Evolutionary conservation across 1,140 invertebrate species (phyloP).

Genomic region (Achatina immaculata): DNA sequence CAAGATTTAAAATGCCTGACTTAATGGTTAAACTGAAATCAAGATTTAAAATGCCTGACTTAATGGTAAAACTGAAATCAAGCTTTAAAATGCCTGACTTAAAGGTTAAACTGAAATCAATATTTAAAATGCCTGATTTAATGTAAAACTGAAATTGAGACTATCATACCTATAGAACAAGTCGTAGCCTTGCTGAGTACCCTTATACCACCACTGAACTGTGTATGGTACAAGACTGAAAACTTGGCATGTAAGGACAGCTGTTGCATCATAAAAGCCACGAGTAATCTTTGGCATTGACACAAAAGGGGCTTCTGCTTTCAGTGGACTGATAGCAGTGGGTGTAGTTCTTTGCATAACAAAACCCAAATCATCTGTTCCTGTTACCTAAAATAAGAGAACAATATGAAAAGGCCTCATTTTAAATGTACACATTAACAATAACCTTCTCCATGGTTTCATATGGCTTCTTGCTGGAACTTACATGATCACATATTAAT

Average conservation of each 20-base stretch:
- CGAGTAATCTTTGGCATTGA: conserved; percentile 64
- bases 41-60: no score
- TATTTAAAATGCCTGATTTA: no score
- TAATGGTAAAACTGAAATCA: no score
- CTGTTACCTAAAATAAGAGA: conserved; percentile 59
- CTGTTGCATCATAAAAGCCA: conserved; percentile 59
- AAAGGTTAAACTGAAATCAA: no score
- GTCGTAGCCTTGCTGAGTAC: conserved; percentile 57
- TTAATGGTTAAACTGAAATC: no score
- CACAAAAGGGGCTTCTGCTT: conserved; percentile 61
- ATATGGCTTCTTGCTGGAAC: no score
- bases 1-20: no score
- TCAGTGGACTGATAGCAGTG: conserved; percentile 63
- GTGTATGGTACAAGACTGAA: conserved; percentile 74
- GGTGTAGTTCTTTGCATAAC: conserved; percentile 63
- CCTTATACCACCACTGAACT: conserved; percentile 73
- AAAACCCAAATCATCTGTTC: conserved; percentile 63
- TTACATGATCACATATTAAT: no score
- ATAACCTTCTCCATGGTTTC: no score
- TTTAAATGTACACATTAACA: no score
- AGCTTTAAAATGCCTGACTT: no score
- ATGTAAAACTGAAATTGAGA: conserved; percentile 23
- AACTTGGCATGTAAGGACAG: conserved; percentile 72
- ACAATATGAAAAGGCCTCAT: no score
- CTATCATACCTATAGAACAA: conserved; percentile 54